Evolutionary conservation across 1,140 invertebrate genomes (phyloP), one percentile per base, ranked within the genome.

Genomic region (Pygmarrhopalites habei): DNA sequence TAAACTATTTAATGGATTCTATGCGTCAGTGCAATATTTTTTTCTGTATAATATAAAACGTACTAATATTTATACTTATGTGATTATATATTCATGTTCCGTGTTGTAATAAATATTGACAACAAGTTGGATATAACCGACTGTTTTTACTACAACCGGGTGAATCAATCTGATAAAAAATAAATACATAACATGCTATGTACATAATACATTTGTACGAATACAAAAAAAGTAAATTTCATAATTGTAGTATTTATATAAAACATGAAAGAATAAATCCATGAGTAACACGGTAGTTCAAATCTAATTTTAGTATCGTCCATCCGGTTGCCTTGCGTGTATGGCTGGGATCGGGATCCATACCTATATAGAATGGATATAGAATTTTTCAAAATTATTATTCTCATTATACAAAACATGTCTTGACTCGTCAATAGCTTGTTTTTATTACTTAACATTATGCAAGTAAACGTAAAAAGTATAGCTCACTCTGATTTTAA

Each of bases 251-350:
- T n/a, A n/a, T n/a, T n/a, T 21, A 10, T 49, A 21, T 75, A 60
- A 76, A 62, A 63, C 62, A 70, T 63, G 2, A 51, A 75, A 44
- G 77, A 68, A 39, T 62, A 59, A 39, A 69, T 69, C 43, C 74
- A 76, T 59, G 75, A 76, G 55, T 76, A 74, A 60, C 78, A 80
- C 49, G 80, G 76, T 44, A 80, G 62, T 46, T 57, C 64, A 43
- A 78, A 47, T 79, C 77, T 61, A 79, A 78, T 60, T 77, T 76
- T 28, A 72, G 71, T 60, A 79, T 75, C 64, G 76, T 78, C 66
- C 73, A 74, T 64, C 72, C 72, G 73, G 65, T 82, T 80, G 60
- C 79, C 77, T 56, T 79, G 79, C 64, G 77, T 76, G 70, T 81
- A 75, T 32, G 75, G 75, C 25, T 79, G 68, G 60, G 82, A 68